Evolutionary conservation across 2,797 vertebrate genomes (phyloP).

Genomic region (Clamator glandarius): DNA sequence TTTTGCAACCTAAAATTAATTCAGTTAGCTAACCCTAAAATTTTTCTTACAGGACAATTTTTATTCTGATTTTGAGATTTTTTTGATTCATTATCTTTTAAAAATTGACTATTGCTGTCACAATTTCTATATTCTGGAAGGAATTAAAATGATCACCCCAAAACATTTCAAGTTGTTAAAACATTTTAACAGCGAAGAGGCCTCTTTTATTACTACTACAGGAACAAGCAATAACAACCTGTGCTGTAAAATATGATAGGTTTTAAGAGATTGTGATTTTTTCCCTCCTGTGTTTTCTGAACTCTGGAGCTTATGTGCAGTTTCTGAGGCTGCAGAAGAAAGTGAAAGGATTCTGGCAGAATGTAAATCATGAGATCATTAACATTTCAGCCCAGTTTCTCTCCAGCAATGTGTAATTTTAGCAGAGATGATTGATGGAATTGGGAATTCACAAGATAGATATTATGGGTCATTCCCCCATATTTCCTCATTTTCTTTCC

Average conservation of each 20-base stretch:
- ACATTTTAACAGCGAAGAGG: background rate
- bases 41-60: background rate
- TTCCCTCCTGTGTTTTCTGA: background rate
- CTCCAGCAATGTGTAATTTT: slow-evolving; percentile 7
- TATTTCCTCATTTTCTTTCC: slow-evolving; percentile 58
- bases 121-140: background rate
- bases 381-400: slow-evolving; percentile 59
- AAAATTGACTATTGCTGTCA: background rate
- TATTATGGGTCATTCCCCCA: background rate
- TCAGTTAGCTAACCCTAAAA: background rate
- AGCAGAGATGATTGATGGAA: slow-evolving; percentile 40
- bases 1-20: background rate
- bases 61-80: background rate
- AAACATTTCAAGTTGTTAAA: background rate
- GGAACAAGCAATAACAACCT: background rate
- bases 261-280: background rate
- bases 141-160: background rate
- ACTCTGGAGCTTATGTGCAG: background rate
- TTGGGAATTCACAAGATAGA: background rate
- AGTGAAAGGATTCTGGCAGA: slow-evolving; percentile 11
- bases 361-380: slow-evolving; percentile 62
- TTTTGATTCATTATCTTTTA: background rate
- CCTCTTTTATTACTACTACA: background rate
- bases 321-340: slow-evolving; percentile 19
- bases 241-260: background rate